A percentile compares a stretch with the other conserved stretches of the same genome.
phyloP scores from a whole-genome alignment of 2,113 vertebrate genomes.

The Perccottus glenii region DNA sequence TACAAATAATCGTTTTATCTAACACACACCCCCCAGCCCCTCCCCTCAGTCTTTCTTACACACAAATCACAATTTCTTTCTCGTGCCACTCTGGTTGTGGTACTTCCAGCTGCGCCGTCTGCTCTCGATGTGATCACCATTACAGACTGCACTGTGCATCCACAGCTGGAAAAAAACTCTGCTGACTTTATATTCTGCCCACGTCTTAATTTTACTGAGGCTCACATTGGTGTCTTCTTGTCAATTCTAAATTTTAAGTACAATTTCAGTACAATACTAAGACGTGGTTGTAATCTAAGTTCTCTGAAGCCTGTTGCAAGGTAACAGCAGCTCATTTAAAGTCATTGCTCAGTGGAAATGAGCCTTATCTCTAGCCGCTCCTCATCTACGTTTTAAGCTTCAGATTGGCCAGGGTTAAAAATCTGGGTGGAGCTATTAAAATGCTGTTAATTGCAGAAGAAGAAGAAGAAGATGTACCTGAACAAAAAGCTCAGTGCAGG shows the following conservation, averaged over 20 bases:
- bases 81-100: conserved; percentile 64
- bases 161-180: neutral
- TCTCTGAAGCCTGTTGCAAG: conserved; percentile 28
- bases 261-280: no score
- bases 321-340: conserved; percentile 19
- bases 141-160: conserved; percentile 21
- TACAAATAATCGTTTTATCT: conserved; percentile 27
- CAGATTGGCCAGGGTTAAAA: conserved; percentile 31
- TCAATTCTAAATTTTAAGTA: no score
- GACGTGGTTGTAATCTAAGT: conserved; percentile 26
- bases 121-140: conserved; percentile 42
- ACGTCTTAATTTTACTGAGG: no score
- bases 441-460: conserved; percentile 24
- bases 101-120: conserved; percentile 59
- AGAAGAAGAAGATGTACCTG: conserved; percentile 45
- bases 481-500: conserved; percentile 6
- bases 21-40: conserved; percentile 23
- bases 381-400: conserved; percentile 43
- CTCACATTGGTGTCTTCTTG: no score
- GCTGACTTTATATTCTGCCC: neutral
- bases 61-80: conserved; percentile 33
- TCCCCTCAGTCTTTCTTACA: conserved; percentile 19
- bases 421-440: conserved; percentile 42
- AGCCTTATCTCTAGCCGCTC: conserved; percentile 14
- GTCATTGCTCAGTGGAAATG: conserved; percentile 3